Base-by-base conservation (phyloP, 2,888 invertebrate genomes). In the Dimorphilus gyrociliatus region DNA sequence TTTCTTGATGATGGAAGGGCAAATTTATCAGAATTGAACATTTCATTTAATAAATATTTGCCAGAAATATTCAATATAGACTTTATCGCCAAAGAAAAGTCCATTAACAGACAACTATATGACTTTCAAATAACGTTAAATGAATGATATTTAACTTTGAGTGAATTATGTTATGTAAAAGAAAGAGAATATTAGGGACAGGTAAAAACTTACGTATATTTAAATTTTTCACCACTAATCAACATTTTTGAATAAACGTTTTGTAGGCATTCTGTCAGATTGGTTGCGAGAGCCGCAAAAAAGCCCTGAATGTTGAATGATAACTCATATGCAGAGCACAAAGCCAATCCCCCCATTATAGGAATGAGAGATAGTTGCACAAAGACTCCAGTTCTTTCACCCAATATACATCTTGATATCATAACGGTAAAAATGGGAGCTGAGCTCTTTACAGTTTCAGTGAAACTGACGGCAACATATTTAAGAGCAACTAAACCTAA, bases 241-340 rank as follows among this genome's bases (percentile, higher is more conserved):
- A 77, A 64, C 71, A 76, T 73, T 62, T 78, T 78, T 2, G 76
- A 77, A 59, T 75, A 76, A 27, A 78, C 78, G 63, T 78, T 78
- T 55, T 78, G 78, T 51, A 77, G 64, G 63, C 71, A 78, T 62
- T 79, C 79, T 13, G 76, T 76, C 31, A 78, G 59, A 60, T 79
- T 79, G n/a, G 78, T 78, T 14, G 74, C 72, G 67, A 78, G 69
- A 3, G 78, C 77, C 15, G 76, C 76, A 19, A 74, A 51, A 53
- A 79, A 78, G 21, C 79, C 79, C 38, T 69, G 63, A 16, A 73
- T 57, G 57, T 76, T 73, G 55, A 78, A 79, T 57, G 76, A 76
- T 25, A 78, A 66, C 63, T 79, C 78, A 55, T 75, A 77, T n/a
- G 72, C 71, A 21, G 77, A 76, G 59, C 77, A 78, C 25, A 79